Evolutionary conservation across 2,888 invertebrate genomes (phyloP).

Genomic region (Podabrus alpinus): DNA sequence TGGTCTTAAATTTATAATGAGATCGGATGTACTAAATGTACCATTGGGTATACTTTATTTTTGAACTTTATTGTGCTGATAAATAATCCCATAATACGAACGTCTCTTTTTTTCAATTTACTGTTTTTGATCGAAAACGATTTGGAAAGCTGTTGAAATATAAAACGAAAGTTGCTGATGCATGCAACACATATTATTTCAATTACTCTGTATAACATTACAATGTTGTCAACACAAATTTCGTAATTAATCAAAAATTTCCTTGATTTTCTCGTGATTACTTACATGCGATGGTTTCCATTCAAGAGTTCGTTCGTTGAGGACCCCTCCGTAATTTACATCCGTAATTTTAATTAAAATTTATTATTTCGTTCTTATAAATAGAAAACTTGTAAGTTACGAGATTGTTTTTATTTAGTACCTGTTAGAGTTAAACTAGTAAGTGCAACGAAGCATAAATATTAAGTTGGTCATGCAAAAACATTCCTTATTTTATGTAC

Average conservation of each 20-base stretch:
- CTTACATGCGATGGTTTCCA: not conserved
- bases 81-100: not conserved
- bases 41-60: not conserved
- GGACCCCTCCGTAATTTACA: not conserved
- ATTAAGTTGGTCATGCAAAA: slow-evolving; percentile 9
- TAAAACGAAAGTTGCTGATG: not conserved
- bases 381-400: not conserved
- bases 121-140: not conserved
- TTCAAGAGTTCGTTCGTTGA: not conserved
- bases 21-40: not conserved
- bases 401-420: not conserved
- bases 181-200: not conserved
- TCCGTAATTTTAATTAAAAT: not conserved
- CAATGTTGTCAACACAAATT: not conserved
- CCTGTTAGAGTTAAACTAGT: slow-evolving; percentile 10
- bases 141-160: not conserved
- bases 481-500: not conserved
- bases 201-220: not conserved
- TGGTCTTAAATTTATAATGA: not conserved
- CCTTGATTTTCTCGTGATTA: not conserved
- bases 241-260: not conserved
- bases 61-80: not conserved
- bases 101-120: not conserved
- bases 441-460: slow-evolving; percentile 13
- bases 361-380: not conserved